Percentiles rank a stretch among this genome's conserved stretches.
phyloP scores from a whole-genome alignment of 2,797 vertebrate genomes.

The Galagoides demidoff region DNA sequence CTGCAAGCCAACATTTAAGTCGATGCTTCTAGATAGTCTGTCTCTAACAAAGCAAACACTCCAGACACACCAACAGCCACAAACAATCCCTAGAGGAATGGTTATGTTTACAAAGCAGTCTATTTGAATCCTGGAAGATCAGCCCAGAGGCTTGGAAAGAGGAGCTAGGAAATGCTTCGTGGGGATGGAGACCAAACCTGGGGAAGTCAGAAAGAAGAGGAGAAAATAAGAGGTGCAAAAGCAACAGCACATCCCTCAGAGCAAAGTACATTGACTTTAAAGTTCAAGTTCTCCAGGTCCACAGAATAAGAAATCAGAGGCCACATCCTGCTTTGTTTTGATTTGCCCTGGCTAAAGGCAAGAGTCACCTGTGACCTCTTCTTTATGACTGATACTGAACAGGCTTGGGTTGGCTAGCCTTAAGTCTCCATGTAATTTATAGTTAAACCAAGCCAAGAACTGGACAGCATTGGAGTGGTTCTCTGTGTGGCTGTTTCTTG shows the following conservation, averaged over 20 bases:
- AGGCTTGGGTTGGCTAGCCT: not conserved
- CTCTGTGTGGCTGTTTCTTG: not conserved
- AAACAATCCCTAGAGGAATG: not conserved
- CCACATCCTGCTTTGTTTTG: not conserved
- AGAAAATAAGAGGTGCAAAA: not conserved
- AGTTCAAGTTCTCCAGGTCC: not conserved
- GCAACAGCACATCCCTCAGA: not conserved
- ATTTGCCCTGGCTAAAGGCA: not conserved
- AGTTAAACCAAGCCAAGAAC: not conserved
- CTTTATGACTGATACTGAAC: not conserved
- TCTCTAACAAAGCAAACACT: not conserved
- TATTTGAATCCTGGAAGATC: not conserved
- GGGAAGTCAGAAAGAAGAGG: not conserved
- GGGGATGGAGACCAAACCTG: not conserved
- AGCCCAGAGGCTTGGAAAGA: rapidly evolving
- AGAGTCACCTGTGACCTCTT: not conserved
- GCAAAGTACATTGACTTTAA: not conserved
- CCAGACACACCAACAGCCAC: not conserved
- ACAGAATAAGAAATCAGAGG: not conserved
- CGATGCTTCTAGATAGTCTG: not conserved
- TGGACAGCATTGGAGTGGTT: not conserved
- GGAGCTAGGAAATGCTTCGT: not conserved
- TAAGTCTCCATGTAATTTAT: not conserved
- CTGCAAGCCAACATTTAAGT: not conserved
- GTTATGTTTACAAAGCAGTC: not conserved